These are phyloP conservation scores for Ectobius pallidus DNA, from an alignment of 2,888 invertebrate species.

Conservation along the genomic window DNA sequence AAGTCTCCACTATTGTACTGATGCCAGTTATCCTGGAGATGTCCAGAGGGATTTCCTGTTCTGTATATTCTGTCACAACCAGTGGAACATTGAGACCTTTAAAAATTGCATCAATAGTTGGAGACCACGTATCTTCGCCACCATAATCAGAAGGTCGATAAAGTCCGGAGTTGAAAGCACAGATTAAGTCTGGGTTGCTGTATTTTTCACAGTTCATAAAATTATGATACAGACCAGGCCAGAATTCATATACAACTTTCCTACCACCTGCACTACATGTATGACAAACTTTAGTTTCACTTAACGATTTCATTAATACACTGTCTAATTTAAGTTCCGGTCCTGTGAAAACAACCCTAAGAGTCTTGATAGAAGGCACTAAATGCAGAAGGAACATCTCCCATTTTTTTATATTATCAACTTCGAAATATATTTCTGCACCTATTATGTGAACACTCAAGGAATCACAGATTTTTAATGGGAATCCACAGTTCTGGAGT, in stretches of 20 bases:
- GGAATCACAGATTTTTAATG: constrained; percentile 44
- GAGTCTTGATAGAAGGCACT: constrained; percentile 60
- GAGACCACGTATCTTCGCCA: constrained; percentile 69
- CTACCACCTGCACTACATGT: constrained; percentile 37
- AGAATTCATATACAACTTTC: constrained; percentile 41
- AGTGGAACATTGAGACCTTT: constrained; percentile 62
- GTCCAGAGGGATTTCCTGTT: constrained; percentile 69
- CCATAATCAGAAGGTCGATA: constrained; percentile 69
- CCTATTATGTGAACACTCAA: constrained; percentile 63
- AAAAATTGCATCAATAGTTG: constrained; percentile 64
- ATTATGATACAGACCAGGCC: constrained; percentile 53
- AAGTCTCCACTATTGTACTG: constrained; percentile 57
- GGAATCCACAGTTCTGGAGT: constrained; percentile 51
- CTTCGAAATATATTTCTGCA: constrained; percentile 75
- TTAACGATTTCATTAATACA: not conserved
- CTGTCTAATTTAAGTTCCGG: constrained; percentile 60
- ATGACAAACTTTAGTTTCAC: constrained; percentile 32
- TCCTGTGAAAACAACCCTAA: constrained; percentile 68
- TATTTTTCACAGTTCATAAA: constrained; percentile 44
- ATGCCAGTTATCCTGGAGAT: constrained; percentile 61
- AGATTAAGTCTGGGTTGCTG: constrained; percentile 57
- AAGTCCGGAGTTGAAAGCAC: constrained; percentile 74
- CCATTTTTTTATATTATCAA: constrained; percentile 71
- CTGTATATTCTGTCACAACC: constrained; percentile 70
- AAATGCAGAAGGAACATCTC: constrained; percentile 72